Evolutionary conservation across 1,140 invertebrate genomes (phyloP), one percentile per base, ranked within the genome.

Genomic region (Drosophila rhopaloa): DNA sequence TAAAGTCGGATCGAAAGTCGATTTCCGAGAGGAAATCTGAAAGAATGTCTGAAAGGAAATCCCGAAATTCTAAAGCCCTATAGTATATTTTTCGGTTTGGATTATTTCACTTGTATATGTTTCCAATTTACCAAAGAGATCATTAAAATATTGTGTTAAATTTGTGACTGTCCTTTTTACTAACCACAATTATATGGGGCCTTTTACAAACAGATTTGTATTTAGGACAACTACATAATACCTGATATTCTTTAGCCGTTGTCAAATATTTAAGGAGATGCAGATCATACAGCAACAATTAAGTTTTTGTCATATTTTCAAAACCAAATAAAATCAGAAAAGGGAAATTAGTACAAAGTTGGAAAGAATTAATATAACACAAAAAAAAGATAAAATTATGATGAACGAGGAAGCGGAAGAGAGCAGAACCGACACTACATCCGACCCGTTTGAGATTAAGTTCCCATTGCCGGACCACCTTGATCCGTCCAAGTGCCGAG

Each of bases 391-490:
- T 40, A 3, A 27, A 41, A 56, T 40, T n/a, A 24, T 40, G 5
- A 16, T 13, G 27, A 16, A 47, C 4, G 48, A 35, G 13, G 3
- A 16, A 1, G 11, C 5, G 2, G 13, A 47, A 8, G 7, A 35
- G 10, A 9, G 4, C 9, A 46, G 47, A 27, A 7, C 19, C 4
- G 16, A 7, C 10, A 27, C 19, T 38, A 29, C 5, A 5, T 9
- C 16, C 2, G 41, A 48, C 38, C 35, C 13, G 5, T n/a, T 8
- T 5, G 13, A 13, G 8, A 57, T 81, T 6, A 0, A 5, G n/a
- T 81, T 78, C 14, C 65, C 82, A 1, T 32, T 85, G 27, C 82
- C 82, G 5, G 16, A 37, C 1, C 82, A 86, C 0, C 14, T 9
- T 0, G 65, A 81, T 63, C 32, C 44, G 2, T 48, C 79, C 4